phyloP scores from a whole-genome alignment of 2,888 invertebrate species.

The Tenthredo notha region DNA sequence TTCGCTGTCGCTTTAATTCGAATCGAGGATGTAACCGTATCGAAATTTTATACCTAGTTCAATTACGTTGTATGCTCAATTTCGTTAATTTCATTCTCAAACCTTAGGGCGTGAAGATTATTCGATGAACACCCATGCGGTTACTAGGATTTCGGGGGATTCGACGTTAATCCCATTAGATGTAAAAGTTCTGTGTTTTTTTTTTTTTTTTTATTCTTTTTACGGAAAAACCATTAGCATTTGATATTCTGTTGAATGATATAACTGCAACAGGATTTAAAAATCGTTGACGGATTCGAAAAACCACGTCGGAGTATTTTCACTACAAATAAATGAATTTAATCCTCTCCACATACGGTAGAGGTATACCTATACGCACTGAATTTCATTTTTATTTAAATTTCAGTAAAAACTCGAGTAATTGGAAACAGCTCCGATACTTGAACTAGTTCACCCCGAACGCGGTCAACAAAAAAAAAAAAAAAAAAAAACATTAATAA shows the following conservation, averaged over 20 bases:
- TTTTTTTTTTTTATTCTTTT: background rate
- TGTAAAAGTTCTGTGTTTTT: background rate
- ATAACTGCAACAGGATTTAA: background rate
- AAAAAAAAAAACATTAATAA: background rate
- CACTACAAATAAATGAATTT: background rate
- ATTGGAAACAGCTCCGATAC: background rate
- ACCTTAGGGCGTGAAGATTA: background rate
- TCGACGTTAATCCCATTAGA: background rate
- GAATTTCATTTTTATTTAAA: background rate
- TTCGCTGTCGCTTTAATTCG: background rate
- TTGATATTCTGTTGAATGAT: background rate
- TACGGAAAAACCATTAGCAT: background rate
- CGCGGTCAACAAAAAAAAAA: background rate
- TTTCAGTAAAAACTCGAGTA: background rate
- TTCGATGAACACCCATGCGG: background rate
- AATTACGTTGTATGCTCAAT: background rate
- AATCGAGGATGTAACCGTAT: background rate
- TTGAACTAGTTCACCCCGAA: conserved; percentile 19
- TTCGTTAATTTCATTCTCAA: background rate
- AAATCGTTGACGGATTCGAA: background rate
- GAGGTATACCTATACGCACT: background rate
- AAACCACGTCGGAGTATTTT: background rate
- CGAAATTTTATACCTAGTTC: background rate
- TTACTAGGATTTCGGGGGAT: background rate
- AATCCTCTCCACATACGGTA: background rate